A percentile compares a stretch with the other conserved stretches of the same genome.
Conservation (phyloP, 2,888 invertebrate genomes). For the Spialia ferax region DNA sequence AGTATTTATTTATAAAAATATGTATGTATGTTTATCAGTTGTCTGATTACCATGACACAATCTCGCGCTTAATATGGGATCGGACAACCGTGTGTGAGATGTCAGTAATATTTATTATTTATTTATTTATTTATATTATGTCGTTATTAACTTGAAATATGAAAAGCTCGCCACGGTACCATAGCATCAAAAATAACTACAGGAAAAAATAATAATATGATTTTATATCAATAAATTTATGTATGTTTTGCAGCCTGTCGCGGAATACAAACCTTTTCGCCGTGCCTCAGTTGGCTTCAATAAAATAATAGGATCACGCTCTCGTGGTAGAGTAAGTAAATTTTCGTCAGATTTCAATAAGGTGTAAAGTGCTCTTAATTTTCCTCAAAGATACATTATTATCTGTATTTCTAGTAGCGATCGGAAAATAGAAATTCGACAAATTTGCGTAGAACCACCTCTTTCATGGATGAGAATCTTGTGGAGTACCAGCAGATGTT, state of each 20-base stretch:
- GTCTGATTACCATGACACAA: no score
- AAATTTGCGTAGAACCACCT: constrained; percentile 82
- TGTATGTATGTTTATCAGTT: no score
- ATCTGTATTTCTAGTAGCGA: constrained; percentile 79
- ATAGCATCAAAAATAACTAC: not conserved
- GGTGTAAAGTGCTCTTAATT: not conserved
- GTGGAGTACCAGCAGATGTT: constrained; percentile 89
- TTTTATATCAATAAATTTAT: not conserved
- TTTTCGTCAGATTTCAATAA: constrained; percentile 9
- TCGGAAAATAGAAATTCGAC: constrained; percentile 74
- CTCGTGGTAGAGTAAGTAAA: constrained; percentile 70
- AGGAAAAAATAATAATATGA: not conserved
- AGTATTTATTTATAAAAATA: no score
- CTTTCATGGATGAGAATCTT: constrained; percentile 89
- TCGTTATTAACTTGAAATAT: no score
- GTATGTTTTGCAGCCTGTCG: constrained; percentile 59
- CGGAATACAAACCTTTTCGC: constrained; percentile 76
- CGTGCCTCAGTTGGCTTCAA: constrained; percentile 79
- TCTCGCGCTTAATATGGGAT: no score
- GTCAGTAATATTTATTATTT: no score
- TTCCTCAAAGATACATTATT: constrained; percentile 40
- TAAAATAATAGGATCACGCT: constrained; percentile 72
- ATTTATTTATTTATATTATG: no score
- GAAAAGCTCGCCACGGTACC: no score
- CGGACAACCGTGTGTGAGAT: no score